Percentiles rank a stretch among this genome's conserved stretches.
Conservation (phyloP, 2,888 invertebrate species). For the Tineola bisselliella region DNA sequence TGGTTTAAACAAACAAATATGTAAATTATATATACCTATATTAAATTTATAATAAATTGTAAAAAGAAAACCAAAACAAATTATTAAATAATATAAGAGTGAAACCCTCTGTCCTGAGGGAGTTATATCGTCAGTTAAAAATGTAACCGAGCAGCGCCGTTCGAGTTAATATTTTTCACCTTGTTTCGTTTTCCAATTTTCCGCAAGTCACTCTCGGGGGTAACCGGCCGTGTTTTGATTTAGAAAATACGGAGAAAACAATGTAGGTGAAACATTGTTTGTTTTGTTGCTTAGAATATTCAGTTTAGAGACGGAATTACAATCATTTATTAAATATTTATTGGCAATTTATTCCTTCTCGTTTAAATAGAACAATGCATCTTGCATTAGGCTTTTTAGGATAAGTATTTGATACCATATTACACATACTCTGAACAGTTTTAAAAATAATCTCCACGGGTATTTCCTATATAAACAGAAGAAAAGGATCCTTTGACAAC, state of each 20-base stretch:
- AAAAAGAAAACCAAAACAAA: background rate
- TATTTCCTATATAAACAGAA: too few species aligned
- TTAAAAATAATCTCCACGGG: too few species aligned
- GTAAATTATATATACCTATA: too few species aligned
- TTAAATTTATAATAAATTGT: too few species aligned
- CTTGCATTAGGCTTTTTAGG: too few species aligned
- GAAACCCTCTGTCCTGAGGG: background rate
- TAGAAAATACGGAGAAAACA: slow-evolving; percentile 17
- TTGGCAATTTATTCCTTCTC: too few species aligned
- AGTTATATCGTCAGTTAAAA: background rate
- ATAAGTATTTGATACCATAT: too few species aligned
- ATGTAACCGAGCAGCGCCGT: slow-evolving; percentile 21
- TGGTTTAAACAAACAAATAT: too few species aligned
- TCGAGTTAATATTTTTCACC: slow-evolving; percentile 67
- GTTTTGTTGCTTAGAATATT: background rate
- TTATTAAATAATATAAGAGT: slow-evolving; percentile 6
- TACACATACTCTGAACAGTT: too few species aligned
- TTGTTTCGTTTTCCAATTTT: slow-evolving; percentile 68
- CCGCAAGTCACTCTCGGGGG: slow-evolving; percentile 67
- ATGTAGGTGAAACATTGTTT: background rate
- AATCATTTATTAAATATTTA: too few species aligned
- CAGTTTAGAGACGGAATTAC: background rate
- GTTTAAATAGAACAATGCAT: too few species aligned
- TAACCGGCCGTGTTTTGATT: slow-evolving; percentile 63
- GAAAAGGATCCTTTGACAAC: too few species aligned